phyloP scores from a whole-genome alignment of 1,140 invertebrate genomes.

The Atta cephalotes region DNA sequence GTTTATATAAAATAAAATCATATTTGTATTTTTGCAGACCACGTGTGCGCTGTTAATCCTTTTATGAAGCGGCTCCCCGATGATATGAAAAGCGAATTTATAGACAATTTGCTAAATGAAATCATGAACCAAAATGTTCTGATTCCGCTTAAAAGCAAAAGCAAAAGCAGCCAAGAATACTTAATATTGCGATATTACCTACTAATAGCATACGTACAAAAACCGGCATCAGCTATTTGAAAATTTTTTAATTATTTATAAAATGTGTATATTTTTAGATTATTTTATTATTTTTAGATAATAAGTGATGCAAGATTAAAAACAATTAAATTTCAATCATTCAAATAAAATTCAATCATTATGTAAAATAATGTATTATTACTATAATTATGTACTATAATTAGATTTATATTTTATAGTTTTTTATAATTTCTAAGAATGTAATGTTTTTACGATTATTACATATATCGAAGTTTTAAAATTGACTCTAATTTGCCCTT shows the following conservation, averaged over 20 bases:
- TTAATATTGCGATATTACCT: slow-evolving; percentile 82
- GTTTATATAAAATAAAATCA: slow-evolving; percentile 20
- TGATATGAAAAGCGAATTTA: slow-evolving; percentile 88
- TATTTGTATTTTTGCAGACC: slow-evolving; percentile 86
- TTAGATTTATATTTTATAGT: too few relatives aligned
- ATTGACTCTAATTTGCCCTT: too few relatives aligned
- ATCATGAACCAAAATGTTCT: slow-evolving; percentile 79
- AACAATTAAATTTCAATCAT: not conserved
- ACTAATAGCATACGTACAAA: slow-evolving; percentile 82
- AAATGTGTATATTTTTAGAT: slow-evolving; percentile 6
- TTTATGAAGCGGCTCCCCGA: slow-evolving; percentile 90
- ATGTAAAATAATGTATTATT: too few relatives aligned
- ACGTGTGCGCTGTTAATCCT: slow-evolving; percentile 91
- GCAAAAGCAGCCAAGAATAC: slow-evolving; percentile 74
- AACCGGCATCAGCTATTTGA: slow-evolving; percentile 63
- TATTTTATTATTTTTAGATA: not conserved
- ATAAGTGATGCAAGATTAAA: not conserved
- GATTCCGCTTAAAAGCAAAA: slow-evolving; percentile 75
- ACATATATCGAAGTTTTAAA: too few relatives aligned
- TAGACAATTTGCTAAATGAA: slow-evolving; percentile 82
- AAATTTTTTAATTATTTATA: not conserved
- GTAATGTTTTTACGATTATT: too few relatives aligned
- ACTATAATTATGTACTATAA: too few relatives aligned
- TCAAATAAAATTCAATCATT: too few relatives aligned
- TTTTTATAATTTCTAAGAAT: too few relatives aligned